Conservation (phyloP, 2,113 vertebrate genomes). For the Siniperca knerii region DNA sequence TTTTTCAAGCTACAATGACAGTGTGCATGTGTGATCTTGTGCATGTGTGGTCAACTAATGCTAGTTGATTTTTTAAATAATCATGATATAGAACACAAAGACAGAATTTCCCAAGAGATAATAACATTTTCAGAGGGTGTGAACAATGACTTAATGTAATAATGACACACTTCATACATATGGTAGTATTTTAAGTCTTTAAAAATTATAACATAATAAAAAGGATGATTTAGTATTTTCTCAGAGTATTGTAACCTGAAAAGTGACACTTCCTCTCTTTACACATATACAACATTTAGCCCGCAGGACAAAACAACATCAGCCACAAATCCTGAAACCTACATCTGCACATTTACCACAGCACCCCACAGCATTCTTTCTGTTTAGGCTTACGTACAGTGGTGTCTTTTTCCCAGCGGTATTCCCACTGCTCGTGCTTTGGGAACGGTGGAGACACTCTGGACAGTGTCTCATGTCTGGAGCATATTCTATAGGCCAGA, state of each 20-base stretch:
- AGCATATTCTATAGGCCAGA: constrained; percentile 11
- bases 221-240: background rate
- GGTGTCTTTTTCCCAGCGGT: background rate
- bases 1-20: background rate
- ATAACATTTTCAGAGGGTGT: background rate
- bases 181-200: background rate
- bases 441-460: constrained; percentile 6
- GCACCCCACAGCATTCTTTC: background rate
- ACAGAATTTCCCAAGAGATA: background rate
- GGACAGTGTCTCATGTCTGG: constrained; percentile 37
- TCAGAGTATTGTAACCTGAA: background rate
- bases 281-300: background rate
- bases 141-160: background rate
- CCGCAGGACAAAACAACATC: background rate
- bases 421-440: background rate
- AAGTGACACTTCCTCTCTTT: background rate
- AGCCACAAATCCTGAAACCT: background rate
- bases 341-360: background rate
- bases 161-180: background rate
- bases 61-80: background rate
- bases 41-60: background rate
- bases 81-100: background rate
- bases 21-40: background rate
- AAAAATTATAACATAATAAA: background rate
- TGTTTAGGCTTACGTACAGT: background rate